These are phyloP conservation scores for Lycaon pictus DNA, from an alignment of 2,113 vertebrate species.

Conservation along the genomic window DNA sequence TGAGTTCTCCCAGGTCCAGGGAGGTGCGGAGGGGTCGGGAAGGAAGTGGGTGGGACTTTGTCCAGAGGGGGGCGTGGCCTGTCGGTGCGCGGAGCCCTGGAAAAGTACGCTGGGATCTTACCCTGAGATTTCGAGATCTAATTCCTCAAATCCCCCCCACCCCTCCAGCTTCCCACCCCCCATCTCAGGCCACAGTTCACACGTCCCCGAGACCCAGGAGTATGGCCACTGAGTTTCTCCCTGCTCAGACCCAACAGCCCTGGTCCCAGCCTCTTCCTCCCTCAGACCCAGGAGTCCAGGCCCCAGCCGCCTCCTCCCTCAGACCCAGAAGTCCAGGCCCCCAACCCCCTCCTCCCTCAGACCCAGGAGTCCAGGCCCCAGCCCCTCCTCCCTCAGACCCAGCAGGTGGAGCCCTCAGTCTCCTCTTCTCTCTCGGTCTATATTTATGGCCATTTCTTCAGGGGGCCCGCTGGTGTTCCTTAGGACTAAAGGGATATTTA, in stretches of 20 bases:
- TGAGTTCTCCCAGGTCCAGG: background rate
- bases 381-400: background rate
- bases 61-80: background rate
- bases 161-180: too few relatives aligned
- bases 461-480: background rate
- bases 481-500: background rate
- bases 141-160: too few relatives aligned
- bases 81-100: fast-evolving
- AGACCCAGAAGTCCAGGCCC: background rate
- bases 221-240: background rate
- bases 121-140: fast-evolving
- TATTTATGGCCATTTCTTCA: background rate
- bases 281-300: background rate
- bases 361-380: background rate
- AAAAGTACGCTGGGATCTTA: fast-evolving
- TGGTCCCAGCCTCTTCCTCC: fast-evolving
- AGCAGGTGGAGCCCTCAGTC: background rate
- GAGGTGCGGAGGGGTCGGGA: background rate
- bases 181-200: fast-evolving
- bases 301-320: background rate
- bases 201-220: fast-evolving
- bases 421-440: background rate
- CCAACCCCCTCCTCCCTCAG: background rate
- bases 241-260: background rate
- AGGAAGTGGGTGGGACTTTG: background rate